These are phyloP conservation scores for Salpingus planirostris DNA, from an alignment of 2,888 invertebrate genomes.

Conservation along the genomic window DNA sequence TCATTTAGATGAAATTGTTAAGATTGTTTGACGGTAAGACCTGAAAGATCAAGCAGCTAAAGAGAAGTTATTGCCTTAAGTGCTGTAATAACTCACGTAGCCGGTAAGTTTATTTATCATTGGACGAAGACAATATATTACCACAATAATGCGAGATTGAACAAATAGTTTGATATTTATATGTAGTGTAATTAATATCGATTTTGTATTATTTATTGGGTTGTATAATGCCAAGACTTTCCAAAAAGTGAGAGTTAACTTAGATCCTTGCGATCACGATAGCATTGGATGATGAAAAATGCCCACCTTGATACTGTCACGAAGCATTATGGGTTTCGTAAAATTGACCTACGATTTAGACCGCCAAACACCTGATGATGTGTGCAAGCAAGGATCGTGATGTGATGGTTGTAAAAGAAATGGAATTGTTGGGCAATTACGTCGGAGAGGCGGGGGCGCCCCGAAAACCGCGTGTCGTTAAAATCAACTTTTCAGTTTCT, in stretches of 20 bases:
- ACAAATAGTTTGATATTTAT: constrained; percentile 14
- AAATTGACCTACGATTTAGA: constrained; percentile 19
- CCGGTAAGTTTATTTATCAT: constrained; percentile 10
- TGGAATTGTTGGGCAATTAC: too few relatives aligned
- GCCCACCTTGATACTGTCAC: constrained; percentile 30
- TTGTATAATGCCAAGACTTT: constrained; percentile 19
- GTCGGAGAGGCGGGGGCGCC: too few relatives aligned
- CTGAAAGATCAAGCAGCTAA: constrained; percentile 12
- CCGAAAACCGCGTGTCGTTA: too few relatives aligned
- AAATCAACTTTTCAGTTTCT: too few relatives aligned
- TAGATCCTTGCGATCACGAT: constrained; percentile 20
- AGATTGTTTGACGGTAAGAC: constrained; percentile 4
- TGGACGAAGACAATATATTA: constrained; percentile 9
- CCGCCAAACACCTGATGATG: constrained; percentile 23
- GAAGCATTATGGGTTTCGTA: constrained; percentile 22
- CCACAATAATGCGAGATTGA: constrained; percentile 6
- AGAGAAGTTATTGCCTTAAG: constrained; percentile 12
- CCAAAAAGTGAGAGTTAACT: constrained; percentile 25
- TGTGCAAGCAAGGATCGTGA: too few relatives aligned
- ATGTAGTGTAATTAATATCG: constrained; percentile 17
- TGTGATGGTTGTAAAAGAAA: too few relatives aligned
- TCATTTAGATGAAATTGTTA: constrained; percentile 2
- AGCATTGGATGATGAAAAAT: constrained; percentile 24
- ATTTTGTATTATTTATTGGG: constrained; percentile 16
- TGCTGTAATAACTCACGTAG: constrained; percentile 9